Evolutionary conservation across 2,888 invertebrate species (phyloP).

Genomic region (Scaptomyza polygonia): DNA sequence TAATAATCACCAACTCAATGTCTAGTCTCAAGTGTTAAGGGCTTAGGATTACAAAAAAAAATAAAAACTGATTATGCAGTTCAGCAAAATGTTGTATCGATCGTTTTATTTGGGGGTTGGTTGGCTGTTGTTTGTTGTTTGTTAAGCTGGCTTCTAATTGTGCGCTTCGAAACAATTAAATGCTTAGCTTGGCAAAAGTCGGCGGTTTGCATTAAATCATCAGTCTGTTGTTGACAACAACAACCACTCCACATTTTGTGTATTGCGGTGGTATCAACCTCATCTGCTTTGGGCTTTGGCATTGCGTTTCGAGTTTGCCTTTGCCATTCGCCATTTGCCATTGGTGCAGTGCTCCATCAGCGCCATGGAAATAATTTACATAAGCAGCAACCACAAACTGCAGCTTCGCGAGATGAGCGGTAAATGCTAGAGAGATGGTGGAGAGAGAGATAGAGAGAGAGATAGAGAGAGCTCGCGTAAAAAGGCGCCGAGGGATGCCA

Average conservation of each 20-base stretch:
- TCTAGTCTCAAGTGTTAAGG: no score
- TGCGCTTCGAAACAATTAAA: constrained; percentile 73
- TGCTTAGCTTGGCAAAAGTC: constrained; percentile 79
- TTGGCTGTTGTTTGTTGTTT: no score
- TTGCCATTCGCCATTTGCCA: constrained; percentile 16
- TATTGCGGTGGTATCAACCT: constrained; percentile 32
- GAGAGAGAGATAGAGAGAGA: not conserved
- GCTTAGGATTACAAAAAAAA: not conserved
- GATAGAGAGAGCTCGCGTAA: constrained; percentile 23
- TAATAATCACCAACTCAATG: not conserved
- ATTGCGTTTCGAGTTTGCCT: not conserved
- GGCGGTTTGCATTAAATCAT: constrained; percentile 78
- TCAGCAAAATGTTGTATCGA: not conserved
- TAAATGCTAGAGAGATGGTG: constrained; percentile 1
- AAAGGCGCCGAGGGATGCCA: constrained; percentile 64
- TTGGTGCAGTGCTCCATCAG: constrained; percentile 50
- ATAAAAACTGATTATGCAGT: no score
- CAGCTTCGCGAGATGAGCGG: constrained; percentile 47
- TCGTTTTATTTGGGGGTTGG: not conserved
- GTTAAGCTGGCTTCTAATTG: constrained; percentile 38
- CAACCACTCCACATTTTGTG: constrained; percentile 22
- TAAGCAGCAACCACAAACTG: constrained; percentile 76
- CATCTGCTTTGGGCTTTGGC: constrained; percentile 14
- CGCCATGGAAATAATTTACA: constrained; percentile 72
- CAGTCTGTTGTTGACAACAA: constrained; percentile 70